Evolutionary conservation across 2,797 vertebrate species (phyloP).

Genomic region (Columba guinea): DNA sequence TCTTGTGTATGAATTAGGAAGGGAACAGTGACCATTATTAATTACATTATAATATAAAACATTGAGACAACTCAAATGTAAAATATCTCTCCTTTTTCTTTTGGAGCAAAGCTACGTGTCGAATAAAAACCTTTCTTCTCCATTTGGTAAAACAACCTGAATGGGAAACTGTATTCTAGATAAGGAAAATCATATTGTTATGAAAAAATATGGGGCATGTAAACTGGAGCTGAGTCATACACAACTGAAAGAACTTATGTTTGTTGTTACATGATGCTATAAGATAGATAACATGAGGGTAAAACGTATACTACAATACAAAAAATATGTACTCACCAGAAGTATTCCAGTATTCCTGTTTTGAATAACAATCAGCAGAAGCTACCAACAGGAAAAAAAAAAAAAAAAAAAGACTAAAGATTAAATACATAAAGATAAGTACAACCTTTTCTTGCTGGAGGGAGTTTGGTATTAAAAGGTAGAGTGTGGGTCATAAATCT

Average conservation of each 20-base stretch:
- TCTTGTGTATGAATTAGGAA: neutral
- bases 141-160: neutral
- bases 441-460: neutral
- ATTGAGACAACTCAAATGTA: neutral
- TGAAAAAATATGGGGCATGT: neutral
- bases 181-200: neutral
- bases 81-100: neutral
- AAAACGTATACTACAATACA: neutral
- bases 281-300: neutral
- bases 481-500: neutral
- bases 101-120: neutral
- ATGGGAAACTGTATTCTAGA: neutral
- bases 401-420: neutral
- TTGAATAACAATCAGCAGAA: neutral
- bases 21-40: neutral
- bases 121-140: neutral
- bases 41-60: neutral
- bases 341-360: neutral
- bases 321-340: neutral
- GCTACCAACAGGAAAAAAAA: neutral
- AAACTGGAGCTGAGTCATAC: neutral
- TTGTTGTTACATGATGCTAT: neutral
- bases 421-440: neutral
- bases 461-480: neutral
- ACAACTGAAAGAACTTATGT: neutral